Conservation (phyloP, 2,888 invertebrate species). For the Periphyllus acericola region DNA sequence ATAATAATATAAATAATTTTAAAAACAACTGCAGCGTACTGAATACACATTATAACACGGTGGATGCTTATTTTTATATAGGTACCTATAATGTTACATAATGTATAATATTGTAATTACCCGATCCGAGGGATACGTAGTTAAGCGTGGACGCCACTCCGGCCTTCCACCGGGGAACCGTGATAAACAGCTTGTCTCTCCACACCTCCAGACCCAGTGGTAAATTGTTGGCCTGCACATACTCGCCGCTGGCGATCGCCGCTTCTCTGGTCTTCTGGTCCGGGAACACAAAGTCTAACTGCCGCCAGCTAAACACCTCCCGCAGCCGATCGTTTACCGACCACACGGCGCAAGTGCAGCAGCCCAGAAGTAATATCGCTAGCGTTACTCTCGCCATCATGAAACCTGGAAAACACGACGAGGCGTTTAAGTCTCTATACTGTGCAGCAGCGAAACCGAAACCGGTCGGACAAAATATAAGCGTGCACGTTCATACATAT, state of each 20-base stretch:
- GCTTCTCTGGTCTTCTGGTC: constrained; percentile 71
- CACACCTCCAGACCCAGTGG: constrained; percentile 86
- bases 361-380: constrained; percentile 35
- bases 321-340: constrained; percentile 67
- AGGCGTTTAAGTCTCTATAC: neutral
- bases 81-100: too few species aligned
- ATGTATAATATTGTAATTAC: neutral
- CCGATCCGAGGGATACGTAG: constrained; percentile 69
- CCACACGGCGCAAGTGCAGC: constrained; percentile 37
- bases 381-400: constrained; percentile 35
- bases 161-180: constrained; percentile 78
- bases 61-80: too few species aligned
- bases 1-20: too few species aligned
- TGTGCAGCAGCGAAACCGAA: neutral
- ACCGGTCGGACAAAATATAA: too few species aligned
- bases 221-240: constrained; percentile 79
- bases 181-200: constrained; percentile 83
- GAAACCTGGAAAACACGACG: neutral
- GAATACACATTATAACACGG: too few species aligned
- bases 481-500: too few species aligned
- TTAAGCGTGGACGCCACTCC: constrained; percentile 79
- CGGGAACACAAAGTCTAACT: constrained; percentile 76
- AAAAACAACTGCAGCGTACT: too few species aligned
- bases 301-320: constrained; percentile 78
- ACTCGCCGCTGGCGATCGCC: constrained; percentile 73